Conservation (phyloP, 2,113 vertebrate genomes). For the Xyrauchen texanus region DNA sequence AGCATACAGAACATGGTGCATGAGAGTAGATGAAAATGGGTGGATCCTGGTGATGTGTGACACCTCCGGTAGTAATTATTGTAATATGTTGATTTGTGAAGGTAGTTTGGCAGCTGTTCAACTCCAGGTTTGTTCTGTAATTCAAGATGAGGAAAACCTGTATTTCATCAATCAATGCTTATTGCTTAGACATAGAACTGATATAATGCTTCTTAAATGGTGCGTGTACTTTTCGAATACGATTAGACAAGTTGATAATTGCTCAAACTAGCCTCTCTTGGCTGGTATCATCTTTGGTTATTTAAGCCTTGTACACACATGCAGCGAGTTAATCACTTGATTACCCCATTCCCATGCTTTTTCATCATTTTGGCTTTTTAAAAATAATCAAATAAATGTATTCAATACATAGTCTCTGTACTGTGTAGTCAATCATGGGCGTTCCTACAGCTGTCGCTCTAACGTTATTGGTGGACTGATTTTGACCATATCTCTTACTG, state of each 20-base stretch:
- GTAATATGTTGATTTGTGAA: neutral
- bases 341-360: too few species aligned
- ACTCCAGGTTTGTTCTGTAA: neutral
- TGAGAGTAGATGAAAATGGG: neutral
- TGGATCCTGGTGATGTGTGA: neutral
- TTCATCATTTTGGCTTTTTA: too few species aligned
- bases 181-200: neutral
- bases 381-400: too few species aligned
- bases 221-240: neutral
- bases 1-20: constrained; percentile 10
- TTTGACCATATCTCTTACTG: too few species aligned
- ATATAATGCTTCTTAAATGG: neutral
- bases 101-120: neutral
- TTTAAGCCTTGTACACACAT: neutral
- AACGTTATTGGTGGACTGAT: too few species aligned
- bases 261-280: neutral
- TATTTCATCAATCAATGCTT: neutral
- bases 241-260: constrained; percentile 1
- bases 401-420: too few species aligned
- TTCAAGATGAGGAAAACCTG: neutral
- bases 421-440: too few species aligned
- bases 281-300: neutral
- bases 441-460: too few species aligned
- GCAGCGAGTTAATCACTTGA: too few species aligned
- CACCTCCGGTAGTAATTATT: neutral